Base-by-base conservation (phyloP, 2,113 vertebrate species). In the Poeciliopsis prolifica region DNA sequence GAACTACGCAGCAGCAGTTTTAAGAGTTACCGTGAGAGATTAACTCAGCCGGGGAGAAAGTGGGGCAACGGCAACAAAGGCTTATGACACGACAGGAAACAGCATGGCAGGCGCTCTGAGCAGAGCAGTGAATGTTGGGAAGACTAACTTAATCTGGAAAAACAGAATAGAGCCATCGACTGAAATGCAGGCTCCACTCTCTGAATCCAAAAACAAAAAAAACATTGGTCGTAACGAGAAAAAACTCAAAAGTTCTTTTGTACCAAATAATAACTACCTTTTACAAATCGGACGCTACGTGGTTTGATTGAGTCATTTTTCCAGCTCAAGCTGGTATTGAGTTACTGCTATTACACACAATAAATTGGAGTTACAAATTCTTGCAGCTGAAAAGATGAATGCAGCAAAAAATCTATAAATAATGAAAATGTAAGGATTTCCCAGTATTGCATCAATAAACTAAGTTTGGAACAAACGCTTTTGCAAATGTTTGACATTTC, bases 1-100 rank as follows among this genome's bases (percentile, higher is more conserved):
- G 68, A 81, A 74, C 66, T 42, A 64, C 61, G 73, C 40, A 68
- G 68, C 69, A 67, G 48, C 87, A 54, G 77, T 74, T 87, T 77
- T 70, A 82, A 86, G 72, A 82, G 84, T 90, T 86, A 86, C 83
- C 61, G 33, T 75, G 70, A 81, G 77, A 86, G 89, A 92, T 88
- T 91, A 90, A 89, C 73, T 77, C 73, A 29, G 64, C 78, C 68
- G 42, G 1, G 81, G 68, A 58, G 54, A 85, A 88, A 91, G 78
- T 89, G 75, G 90, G 89, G 68, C 89, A 90, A 68, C 5, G 12
- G 70, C 75, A 85, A 73, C 80, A 88, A 79, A 58, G 30, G 85
- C 76, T 91, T 85, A 90, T 80, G 48, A 72, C 74, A 86, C 62
- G 70, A 73, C 78, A 80, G 81, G 69, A 70, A 74, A 75, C 69